Base-by-base conservation (phyloP, 2,888 invertebrate species). In the Erannis defoliaria region DNA sequence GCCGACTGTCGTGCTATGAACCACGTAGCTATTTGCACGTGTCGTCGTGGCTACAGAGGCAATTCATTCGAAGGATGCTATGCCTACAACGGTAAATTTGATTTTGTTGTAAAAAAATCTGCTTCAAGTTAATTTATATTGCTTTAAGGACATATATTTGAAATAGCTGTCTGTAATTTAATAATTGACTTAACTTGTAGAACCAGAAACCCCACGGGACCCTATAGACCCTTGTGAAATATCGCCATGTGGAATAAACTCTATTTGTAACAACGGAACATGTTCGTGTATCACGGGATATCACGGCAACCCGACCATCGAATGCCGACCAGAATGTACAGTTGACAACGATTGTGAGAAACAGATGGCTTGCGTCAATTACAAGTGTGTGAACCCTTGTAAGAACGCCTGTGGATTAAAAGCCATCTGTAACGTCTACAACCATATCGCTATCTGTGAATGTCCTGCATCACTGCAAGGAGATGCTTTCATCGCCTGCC, bases 321-420 rank as follows among this genome's bases (percentile, higher is more conserved):
- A 95, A 77, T 97, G 97, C 82, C 94, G 96, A 51, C 97, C 97
- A 1, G 97, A 97, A 87, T 97, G 97, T 81, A 94, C 94, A 42
- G 94, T 93, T 66, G 95, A 96, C 78, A 93, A 95, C n/a, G 96
- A 97, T 73, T 97, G 97, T 78, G 85, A 94, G 10, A 95, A 95
- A 75, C 94, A 95, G 72, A 87, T 94, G 77, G 95, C 96, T 40
- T 97, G 97, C 75, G 94, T 95, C 40, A 95, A 94, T 76, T 94
- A 95, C 75, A 96, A 96, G 86, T 97, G 97, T 82, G 87, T 94
- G 42, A 95, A 97, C 84, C 97, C 97, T 14, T 97, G 97, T 77
- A 94, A 94, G 18, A 95, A 95, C 45, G 93, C 95, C 6, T 97
- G 97, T 77, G 97, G 96, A 5, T 64, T 89, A 5, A 95, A 95